These are phyloP conservation scores for Lydus trimaculatus DNA, from an alignment of 2,888 invertebrate genomes.

Conservation along the genomic window DNA sequence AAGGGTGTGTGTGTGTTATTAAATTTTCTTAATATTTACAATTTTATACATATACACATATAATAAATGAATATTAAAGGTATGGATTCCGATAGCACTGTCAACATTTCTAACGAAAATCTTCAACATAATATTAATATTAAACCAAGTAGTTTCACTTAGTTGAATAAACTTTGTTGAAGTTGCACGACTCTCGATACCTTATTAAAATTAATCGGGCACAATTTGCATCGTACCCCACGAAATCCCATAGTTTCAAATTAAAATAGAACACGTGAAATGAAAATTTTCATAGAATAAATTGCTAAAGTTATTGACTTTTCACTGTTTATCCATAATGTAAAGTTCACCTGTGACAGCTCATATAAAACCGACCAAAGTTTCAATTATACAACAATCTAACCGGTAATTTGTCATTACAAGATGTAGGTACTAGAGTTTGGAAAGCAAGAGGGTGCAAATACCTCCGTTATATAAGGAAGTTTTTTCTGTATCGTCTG, in stretches of 20 bases:
- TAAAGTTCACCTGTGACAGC: no score
- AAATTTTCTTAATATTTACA: neutral
- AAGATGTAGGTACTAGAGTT: no score
- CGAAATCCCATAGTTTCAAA: neutral
- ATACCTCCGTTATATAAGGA: no score
- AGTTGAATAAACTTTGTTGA: neutral
- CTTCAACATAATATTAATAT: neutral
- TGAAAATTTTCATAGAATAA: neutral
- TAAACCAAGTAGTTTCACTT: neutral
- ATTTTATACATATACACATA: neutral
- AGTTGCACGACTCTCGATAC: neutral
- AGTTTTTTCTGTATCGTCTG: no score
- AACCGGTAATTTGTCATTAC: no score
- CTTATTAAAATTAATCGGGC: slow-evolving; percentile 4
- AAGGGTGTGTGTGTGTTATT: neutral
- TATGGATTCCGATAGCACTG: neutral
- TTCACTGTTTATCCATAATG: neutral
- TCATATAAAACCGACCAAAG: no score
- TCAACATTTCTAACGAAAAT: neutral
- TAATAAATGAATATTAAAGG: neutral
- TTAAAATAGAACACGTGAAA: neutral
- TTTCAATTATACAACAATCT: no score
- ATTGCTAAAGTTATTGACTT: neutral
- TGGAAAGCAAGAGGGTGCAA: no score
- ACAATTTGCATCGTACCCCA: neutral